Evolutionary conservation across 2,113 vertebrate species (phyloP).

Genomic region (Peromyscus californicus): DNA sequence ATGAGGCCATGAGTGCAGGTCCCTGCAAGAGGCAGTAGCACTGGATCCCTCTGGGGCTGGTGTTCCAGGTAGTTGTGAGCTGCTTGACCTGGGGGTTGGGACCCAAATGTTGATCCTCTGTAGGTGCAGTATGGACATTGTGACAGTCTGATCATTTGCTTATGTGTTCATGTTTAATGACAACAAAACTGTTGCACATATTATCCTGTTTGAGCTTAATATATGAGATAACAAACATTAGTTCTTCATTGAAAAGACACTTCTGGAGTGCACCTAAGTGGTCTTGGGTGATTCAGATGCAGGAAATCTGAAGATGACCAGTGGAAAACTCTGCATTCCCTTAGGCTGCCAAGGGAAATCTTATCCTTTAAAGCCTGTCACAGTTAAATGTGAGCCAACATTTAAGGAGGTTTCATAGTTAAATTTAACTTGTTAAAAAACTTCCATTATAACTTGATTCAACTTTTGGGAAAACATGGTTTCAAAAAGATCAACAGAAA

Average conservation of each 20-base stretch:
- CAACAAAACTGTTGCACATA: not conserved
- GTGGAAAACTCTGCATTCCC: not conserved
- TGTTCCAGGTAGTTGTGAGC: not conserved
- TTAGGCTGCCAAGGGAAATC: not conserved
- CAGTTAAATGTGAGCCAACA: not conserved
- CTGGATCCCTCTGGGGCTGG: not conserved
- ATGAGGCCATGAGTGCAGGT: not conserved
- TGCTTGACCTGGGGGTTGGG: rapidly evolving
- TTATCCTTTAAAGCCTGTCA: not conserved
- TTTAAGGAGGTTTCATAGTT: not conserved
- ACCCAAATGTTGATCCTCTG: not conserved
- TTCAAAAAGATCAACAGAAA: not conserved
- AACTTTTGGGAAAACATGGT: not conserved
- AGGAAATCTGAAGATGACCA: not conserved
- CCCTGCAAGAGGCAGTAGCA: not conserved
- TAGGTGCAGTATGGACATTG: not conserved
- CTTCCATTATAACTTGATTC: not conserved
- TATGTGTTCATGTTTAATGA: not conserved
- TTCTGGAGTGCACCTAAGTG: not conserved
- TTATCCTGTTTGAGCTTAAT: not conserved
- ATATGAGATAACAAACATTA: not conserved
- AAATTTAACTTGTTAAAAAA: constrained; percentile 9
- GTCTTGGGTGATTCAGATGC: not conserved
- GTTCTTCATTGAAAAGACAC: not conserved
- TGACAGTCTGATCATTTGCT: not conserved